Conservation (phyloP, 2,888 invertebrate genomes). For the Leucophenga maculata region DNA sequence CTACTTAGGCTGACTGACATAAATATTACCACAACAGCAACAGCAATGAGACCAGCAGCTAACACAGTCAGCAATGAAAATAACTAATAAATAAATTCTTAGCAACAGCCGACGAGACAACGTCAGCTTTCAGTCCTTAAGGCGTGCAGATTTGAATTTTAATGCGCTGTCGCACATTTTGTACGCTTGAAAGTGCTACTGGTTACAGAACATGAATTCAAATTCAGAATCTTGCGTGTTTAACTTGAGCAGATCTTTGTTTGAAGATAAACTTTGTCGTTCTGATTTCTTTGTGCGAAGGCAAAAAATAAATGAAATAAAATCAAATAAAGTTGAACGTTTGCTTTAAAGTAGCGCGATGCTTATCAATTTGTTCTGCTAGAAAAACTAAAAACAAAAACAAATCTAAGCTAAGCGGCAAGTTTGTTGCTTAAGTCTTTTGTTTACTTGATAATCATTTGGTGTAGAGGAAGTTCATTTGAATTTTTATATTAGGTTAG, state of each 20-base stretch:
- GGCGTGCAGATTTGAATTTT: slow-evolving; percentile 17
- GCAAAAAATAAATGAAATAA: not conserved
- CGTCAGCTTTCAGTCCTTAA: slow-evolving; percentile 16
- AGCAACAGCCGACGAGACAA: not conserved
- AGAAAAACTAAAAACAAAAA: too few relatives aligned
- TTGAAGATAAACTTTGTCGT: slow-evolving; percentile 15
- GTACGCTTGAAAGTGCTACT: too few relatives aligned
- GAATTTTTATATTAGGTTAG: not conserved
- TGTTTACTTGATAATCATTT: not conserved
- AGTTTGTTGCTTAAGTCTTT: slow-evolving; percentile 21
- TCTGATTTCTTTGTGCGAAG: not conserved
- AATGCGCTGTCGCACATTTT: slow-evolving; percentile 14
- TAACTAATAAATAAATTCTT: slow-evolving; percentile 8
- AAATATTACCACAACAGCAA: slow-evolving; percentile 2
- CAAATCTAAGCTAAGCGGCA: not conserved
- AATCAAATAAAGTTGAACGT: not conserved
- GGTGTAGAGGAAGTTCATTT: not conserved
- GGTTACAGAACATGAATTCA: not conserved
- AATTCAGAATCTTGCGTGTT: slow-evolving; percentile 2
- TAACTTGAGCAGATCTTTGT: slow-evolving; percentile 11
- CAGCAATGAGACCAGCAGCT: not conserved
- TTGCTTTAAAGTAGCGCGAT: slow-evolving; percentile 16
- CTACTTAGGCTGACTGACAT: slow-evolving; percentile 4
- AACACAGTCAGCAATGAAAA: not conserved
- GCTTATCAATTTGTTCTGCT: not conserved